Evolutionary conservation across 2,113 vertebrate genomes (phyloP), one percentile per base, ranked within the genome.

Genomic region (Oncorhynchus masou): DNA sequence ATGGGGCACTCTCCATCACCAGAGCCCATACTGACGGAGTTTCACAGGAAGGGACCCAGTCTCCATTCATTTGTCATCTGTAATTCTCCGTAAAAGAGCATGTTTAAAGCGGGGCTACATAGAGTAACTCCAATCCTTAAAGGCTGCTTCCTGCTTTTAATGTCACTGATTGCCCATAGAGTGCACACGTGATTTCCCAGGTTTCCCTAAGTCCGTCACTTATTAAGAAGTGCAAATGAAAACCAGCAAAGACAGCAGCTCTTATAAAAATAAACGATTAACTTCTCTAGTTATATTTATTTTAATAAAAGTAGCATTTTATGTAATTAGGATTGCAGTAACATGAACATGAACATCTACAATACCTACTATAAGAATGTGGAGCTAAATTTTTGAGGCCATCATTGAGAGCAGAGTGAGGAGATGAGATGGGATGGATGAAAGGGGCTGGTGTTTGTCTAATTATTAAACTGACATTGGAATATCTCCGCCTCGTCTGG

Each of bases 331-430:
- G 27, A 39, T 19, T 19, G 16, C 51, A 15, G 4, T 54, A 4
- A 54, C 15, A 54, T 54, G 24, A 62, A n/a, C 59, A 62, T 51
- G 27, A 27, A 27, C 25, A 27, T 27, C 49, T 54, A 11, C 27
- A 3, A 19, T 57, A 51, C 15, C 49, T 16, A 51, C 49, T 51
- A 16, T 16, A 16, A 51, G 15, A 54, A 54, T 54, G 65, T 27
- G 5, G 25, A 22, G 65, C 31, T 27, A 74, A 16, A 74, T 77
- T 68, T 62, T 31, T 72, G 62, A 71, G n/a, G 57, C 72, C 25
- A 91, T 87, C 89, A 90, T 88, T 91, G 90, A 7, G 7, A 64
- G 54, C 25, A 25, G 16, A 73, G 16, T 54, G 51, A 15, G 16
- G 51, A 54, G 51, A 54, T 54, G 51, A 54, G 51, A 19, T 6